Percentiles rank a stretch among this genome's conserved stretches.
Evolutionary conservation across 2,888 invertebrate genomes (phyloP).

Genomic region (Ethmia dodecea): DNA sequence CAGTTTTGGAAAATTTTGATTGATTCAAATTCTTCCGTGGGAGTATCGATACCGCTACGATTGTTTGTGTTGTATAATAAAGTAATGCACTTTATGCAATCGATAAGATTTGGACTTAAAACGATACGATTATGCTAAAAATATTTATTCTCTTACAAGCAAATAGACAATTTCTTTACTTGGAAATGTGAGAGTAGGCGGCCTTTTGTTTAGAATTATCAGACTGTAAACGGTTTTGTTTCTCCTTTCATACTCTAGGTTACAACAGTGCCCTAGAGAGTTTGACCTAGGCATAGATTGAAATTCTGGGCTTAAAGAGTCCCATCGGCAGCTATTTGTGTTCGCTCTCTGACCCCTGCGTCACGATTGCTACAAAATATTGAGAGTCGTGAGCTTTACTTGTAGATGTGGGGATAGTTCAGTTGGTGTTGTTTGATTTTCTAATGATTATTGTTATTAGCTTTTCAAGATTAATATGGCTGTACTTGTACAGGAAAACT

Average conservation of each 20-base stretch:
- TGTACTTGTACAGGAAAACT: no score
- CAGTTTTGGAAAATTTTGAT: no score
- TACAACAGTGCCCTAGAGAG: slow-evolving; percentile 47
- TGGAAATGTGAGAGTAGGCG: no score
- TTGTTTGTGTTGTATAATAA: no score
- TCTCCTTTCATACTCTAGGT: slow-evolving; percentile 24
- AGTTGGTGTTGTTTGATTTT: slow-evolving; percentile 5
- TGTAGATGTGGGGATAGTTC: slow-evolving; percentile 10
- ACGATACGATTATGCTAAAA: no score
- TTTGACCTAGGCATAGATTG: slow-evolving; percentile 58
- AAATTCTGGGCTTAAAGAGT: slow-evolving; percentile 46
- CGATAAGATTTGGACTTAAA: no score
- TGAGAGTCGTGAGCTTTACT: slow-evolving; percentile 36
- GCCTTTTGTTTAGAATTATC: slow-evolving; percentile 26
- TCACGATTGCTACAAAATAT: slow-evolving; percentile 59
- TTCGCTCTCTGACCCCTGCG: slow-evolving; percentile 48
- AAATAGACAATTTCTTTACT: no score
- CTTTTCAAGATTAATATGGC: no score
- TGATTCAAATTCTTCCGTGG: no score
- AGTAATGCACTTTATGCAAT: no score
- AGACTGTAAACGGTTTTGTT: slow-evolving; percentile 24
- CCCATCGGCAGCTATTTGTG: slow-evolving; percentile 45
- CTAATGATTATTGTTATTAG: slow-evolving; percentile 9
- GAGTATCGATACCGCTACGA: no score
- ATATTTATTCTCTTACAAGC: no score